Conservation (phyloP, 2,888 invertebrate genomes). For the Sinhomidia bicolor region DNA sequence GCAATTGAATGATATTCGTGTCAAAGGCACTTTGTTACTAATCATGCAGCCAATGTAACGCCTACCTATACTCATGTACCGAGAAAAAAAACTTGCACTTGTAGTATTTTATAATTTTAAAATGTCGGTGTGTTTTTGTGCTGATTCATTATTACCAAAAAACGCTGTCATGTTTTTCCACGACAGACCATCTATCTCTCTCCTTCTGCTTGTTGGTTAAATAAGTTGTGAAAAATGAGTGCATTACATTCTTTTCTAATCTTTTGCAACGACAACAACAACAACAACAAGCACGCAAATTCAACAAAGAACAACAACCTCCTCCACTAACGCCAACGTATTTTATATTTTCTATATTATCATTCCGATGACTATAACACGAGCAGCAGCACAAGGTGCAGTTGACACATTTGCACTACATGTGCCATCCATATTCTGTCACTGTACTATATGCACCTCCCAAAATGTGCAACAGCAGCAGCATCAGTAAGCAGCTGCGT, state of each 20-base stretch:
- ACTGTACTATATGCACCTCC: conserved; percentile 42
- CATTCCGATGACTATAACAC: conserved; percentile 40
- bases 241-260: background rate
- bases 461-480: background rate
- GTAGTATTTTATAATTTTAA: background rate
- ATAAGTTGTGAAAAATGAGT: background rate
- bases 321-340: background rate
- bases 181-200: background rate
- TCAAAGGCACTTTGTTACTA: conserved; percentile 39
- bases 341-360: no score
- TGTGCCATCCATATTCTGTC: conserved; percentile 41
- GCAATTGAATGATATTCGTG: conserved; percentile 50
- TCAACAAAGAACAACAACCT: conserved; percentile 21
- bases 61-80: background rate
- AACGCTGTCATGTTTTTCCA: background rate
- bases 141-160: conserved; percentile 23
- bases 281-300: conserved; percentile 19
- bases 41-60: conserved; percentile 1
- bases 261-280: no score
- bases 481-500: background rate
- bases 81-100: conserved; percentile 24
- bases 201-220: background rate
- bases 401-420: conserved; percentile 68
- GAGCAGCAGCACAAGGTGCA: conserved; percentile 33
- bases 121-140: conserved; percentile 39